Percentiles rank a stretch among this genome's conserved stretches.
Evolutionary conservation across 2,113 vertebrate species (phyloP).

Genomic region (Chroicocephalus ridibundus): DNA sequence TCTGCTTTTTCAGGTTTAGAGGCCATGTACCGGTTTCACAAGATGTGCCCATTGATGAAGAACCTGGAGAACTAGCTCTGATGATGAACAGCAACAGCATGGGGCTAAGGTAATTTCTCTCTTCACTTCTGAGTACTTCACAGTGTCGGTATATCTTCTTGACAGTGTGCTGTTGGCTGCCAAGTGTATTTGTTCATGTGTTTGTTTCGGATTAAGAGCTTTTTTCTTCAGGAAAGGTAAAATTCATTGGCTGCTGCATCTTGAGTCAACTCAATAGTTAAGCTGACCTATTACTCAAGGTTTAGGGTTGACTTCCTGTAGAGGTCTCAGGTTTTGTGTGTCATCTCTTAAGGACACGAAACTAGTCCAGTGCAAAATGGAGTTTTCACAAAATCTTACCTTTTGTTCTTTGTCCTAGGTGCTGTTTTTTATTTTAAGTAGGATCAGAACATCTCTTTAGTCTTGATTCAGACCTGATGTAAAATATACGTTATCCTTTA

Average conservation of each 20-base stretch:
- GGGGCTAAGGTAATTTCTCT: slow-evolving; percentile 65
- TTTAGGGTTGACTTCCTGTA: not conserved
- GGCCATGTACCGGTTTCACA: slow-evolving; percentile 10
- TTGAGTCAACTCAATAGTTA: not conserved
- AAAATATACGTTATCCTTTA: not conserved
- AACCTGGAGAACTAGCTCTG: slow-evolving; percentile 16
- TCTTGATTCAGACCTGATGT: not conserved
- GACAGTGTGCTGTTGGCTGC: slow-evolving; percentile 8
- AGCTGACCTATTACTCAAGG: not conserved
- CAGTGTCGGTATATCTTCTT: not conserved
- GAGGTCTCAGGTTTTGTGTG: not conserved
- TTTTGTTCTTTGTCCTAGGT: not conserved
- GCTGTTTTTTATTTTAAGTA: not conserved
- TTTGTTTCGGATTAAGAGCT: slow-evolving; percentile 28
- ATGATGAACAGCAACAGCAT: slow-evolving; percentile 52
- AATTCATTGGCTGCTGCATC: not conserved
- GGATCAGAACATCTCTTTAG: not conserved
- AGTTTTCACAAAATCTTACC: not conserved
- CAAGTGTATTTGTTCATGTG: slow-evolving; percentile 13
- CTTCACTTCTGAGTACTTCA: not conserved
- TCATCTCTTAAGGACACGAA: not conserved
- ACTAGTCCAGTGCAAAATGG: not conserved
- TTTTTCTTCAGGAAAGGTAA: slow-evolving; percentile 1
- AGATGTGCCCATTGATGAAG: slow-evolving; percentile 41
- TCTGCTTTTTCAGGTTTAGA: slow-evolving; percentile 68